A percentile compares a stretch with the other conserved stretches of the same genome.
Evolutionary conservation across 2,113 vertebrate genomes (phyloP).

Genomic region (Alethe castanea): DNA sequence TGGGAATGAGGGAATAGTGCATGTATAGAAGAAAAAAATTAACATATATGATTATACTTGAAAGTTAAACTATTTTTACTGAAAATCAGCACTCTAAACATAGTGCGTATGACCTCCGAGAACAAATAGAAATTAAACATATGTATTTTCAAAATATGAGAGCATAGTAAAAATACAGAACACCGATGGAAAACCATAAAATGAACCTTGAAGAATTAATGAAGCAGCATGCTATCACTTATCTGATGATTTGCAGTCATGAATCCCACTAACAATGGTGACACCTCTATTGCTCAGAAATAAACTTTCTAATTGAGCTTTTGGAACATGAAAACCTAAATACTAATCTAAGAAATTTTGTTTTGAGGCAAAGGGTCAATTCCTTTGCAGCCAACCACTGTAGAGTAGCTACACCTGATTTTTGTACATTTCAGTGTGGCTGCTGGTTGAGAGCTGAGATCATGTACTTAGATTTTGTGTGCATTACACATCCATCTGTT

Average conservation of each 20-base stretch:
- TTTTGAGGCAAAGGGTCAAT: background rate
- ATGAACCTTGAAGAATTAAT: background rate
- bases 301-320: background rate
- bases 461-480: conserved; percentile 41
- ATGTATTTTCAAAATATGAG: background rate
- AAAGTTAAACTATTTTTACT: background rate
- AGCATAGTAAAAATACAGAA: background rate
- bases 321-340: background rate
- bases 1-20: background rate
- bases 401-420: background rate
- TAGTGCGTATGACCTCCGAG: background rate
- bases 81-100: background rate
- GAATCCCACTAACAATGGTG: background rate
- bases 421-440: background rate
- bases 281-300: background rate
- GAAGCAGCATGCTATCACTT: background rate
- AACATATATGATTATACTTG: background rate
- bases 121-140: background rate
- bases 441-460: conserved; percentile 28
- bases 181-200: background rate
- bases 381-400: background rate
- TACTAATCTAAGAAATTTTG: background rate
- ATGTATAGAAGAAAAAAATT: background rate
- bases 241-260: background rate
- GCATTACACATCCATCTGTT: conserved; percentile 65